phyloP scores from a whole-genome alignment of 2,797 vertebrate species.

The Kryptopterus vitreolus region DNA sequence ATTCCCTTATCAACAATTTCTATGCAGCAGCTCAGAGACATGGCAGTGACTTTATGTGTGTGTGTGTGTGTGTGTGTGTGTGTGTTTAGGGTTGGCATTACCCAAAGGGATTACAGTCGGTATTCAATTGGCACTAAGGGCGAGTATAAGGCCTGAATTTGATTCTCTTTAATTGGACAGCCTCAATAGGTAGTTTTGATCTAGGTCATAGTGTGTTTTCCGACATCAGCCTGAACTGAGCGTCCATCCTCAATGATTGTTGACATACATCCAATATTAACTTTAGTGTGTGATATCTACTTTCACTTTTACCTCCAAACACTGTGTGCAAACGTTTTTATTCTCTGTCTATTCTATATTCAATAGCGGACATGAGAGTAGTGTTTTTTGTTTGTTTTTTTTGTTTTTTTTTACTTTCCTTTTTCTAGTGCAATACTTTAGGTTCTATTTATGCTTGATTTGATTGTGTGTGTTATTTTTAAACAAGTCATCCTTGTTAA shows the following conservation, averaged over 20 bases:
- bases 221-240: constrained; percentile 23
- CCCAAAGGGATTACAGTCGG: constrained; percentile 20
- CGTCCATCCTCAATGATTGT: constrained; percentile 19
- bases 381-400: too few relatives aligned
- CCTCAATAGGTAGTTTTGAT: constrained; percentile 46
- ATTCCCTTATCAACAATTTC: not conserved
- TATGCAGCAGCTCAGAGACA: constrained; percentile 37
- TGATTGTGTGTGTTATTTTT: too few relatives aligned
- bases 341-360: constrained; percentile 63
- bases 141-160: constrained; percentile 36
- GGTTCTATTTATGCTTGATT: constrained; percentile 61
- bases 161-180: constrained; percentile 32
- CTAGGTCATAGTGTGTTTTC: constrained; percentile 17
- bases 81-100: constrained; percentile 47
- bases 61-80: constrained; percentile 21
- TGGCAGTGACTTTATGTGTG: constrained; percentile 30
- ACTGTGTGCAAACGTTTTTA: constrained; percentile 64
- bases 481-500: constrained; percentile 26
- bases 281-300: constrained; percentile 39
- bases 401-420: constrained; percentile 66
- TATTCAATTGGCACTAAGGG: constrained; percentile 48
- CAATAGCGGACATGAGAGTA: constrained; percentile 77
- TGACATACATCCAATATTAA: constrained; percentile 23
- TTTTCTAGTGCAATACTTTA: constrained; percentile 74
- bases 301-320: constrained; percentile 54